Evolutionary conservation across 2,888 invertebrate genomes (phyloP).

Genomic region (Odontocolon sp.): DNA sequence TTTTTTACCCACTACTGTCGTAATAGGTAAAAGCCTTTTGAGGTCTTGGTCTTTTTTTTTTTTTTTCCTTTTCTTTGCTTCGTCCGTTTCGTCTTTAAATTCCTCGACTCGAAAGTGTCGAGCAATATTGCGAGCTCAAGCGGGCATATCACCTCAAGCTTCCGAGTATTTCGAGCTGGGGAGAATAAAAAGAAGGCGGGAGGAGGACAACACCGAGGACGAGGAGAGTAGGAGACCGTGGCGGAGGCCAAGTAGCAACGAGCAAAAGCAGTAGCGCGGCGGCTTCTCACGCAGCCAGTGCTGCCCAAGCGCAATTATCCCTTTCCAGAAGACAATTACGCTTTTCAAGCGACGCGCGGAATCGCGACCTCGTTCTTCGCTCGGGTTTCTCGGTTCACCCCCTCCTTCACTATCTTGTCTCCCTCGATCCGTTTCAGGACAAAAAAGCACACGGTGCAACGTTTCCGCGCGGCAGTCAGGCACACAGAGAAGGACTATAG

Average conservation of each 20-base stretch:
- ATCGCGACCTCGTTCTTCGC: slow-evolving; percentile 61
- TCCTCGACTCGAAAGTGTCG: slow-evolving; percentile 23
- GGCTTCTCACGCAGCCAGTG: slow-evolving; percentile 61
- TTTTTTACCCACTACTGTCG: background rate
- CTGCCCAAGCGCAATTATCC: slow-evolving; percentile 70
- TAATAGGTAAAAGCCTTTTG: slow-evolving; percentile 6
- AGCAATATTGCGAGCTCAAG: slow-evolving; percentile 38
- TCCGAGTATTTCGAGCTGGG: slow-evolving; percentile 29
- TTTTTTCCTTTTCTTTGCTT: background rate
- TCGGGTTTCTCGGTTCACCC: slow-evolving; percentile 15
- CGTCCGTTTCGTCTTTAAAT: background rate
- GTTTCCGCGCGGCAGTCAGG: slow-evolving; percentile 29
- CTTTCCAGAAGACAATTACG: slow-evolving; percentile 76
- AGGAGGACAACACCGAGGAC: slow-evolving; percentile 20
- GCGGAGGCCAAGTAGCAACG: slow-evolving; percentile 57
- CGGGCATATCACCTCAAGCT: slow-evolving; percentile 39
- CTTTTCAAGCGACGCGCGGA: slow-evolving; percentile 66
- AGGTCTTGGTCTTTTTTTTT: background rate
- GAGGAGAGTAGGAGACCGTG: slow-evolving; percentile 50
- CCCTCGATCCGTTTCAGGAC: slow-evolving; percentile 12
- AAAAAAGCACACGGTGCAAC: slow-evolving; percentile 29
- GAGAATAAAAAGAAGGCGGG: slow-evolving; percentile 43
- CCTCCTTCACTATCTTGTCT: slow-evolving; percentile 37
- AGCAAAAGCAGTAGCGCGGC: too few species aligned
- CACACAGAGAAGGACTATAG: slow-evolving; percentile 28